Evolutionary conservation across 2,888 invertebrate species (phyloP), one percentile per base, ranked within the genome.

Genomic region (Bombyx huttoni): DNA sequence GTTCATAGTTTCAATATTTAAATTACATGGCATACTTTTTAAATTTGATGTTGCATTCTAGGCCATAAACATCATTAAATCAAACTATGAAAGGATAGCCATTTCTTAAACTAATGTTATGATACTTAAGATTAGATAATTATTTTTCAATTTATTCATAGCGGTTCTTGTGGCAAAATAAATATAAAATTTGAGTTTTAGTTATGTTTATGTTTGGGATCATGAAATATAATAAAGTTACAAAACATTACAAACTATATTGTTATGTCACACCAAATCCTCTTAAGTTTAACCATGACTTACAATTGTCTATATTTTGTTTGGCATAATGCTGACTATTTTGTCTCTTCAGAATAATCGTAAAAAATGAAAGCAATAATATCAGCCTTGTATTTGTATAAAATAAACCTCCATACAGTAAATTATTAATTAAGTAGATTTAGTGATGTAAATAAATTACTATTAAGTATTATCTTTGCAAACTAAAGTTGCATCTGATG

Each of bases 301-400:
- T 24, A 24, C 24, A 24, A 24, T 24, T 24, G 24, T 24, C 24
- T 24, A 5, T 40, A 40, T 10, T 40, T 40, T 40, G 40, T 40
- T 40, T 6, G 12, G 40, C 40, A 40, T 40, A 40, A 24, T 40
- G 9, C 8, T 40, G 40, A 40, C 12, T 40, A 40, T 50, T 52
- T 58, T 61, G 60, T 61, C 58, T 67, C 8, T 10, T 40, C 3
- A 40, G 67, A 65, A 67, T 68, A 49, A 54, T 50, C 12, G 49
- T 51, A 50, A 47, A 46, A 53, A 54, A 14, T 24, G 40, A 40
- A 40, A 40, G 40, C 40, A 40, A 40, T 40, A 40, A 40, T 40
- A 10, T 40, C 40, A 40, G 40, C 40, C 40, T 40, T 40, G 40
- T 10, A 40, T 40, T 40, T 40, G 40, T 40, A 40, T 40, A 12